A percentile compares a stretch with the other conserved stretches of the same genome.
phyloP scores from a whole-genome alignment of 1,140 invertebrate species.

The Telenomus remus region DNA sequence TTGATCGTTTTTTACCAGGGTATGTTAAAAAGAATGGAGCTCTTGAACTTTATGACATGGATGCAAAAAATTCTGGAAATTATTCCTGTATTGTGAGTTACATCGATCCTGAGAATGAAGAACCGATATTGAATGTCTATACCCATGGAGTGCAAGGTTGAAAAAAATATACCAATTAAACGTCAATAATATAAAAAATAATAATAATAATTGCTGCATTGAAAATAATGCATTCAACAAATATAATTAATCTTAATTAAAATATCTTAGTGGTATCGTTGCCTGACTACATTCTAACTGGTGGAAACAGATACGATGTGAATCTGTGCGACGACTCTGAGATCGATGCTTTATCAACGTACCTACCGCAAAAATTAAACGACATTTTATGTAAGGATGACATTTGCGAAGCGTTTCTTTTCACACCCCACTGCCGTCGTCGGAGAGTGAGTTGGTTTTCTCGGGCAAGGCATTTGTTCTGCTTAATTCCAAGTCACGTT shows the following conservation, averaged over 20 bases:
- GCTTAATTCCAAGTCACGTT: not conserved
- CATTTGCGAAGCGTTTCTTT: conserved; percentile 61
- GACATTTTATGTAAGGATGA: conserved; percentile 60
- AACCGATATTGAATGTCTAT: conserved; percentile 61
- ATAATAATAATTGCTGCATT: no score
- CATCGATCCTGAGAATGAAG: conserved; percentile 67
- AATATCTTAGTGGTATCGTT: conserved; percentile 57
- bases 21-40: conserved; percentile 63
- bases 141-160: conserved; percentile 62
- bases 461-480: not conserved
- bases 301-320: conserved; percentile 60
- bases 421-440: conserved; percentile 59
- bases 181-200: no score
- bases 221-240: no score
- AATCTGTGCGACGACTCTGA: conserved; percentile 60
- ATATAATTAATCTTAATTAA: not conserved
- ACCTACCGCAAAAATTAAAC: conserved; percentile 62
- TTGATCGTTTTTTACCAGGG: conserved; percentile 46
- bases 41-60: conserved; percentile 63
- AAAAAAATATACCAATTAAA: no score
- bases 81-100: conserved; percentile 67
- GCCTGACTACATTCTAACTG: conserved; percentile 61
- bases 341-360: conserved; percentile 54
- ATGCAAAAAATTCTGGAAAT: conserved; percentile 65
- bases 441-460: conserved; percentile 45